Evolutionary conservation across 2,797 vertebrate genomes (phyloP).

Genomic region (Lemur catta): DNA sequence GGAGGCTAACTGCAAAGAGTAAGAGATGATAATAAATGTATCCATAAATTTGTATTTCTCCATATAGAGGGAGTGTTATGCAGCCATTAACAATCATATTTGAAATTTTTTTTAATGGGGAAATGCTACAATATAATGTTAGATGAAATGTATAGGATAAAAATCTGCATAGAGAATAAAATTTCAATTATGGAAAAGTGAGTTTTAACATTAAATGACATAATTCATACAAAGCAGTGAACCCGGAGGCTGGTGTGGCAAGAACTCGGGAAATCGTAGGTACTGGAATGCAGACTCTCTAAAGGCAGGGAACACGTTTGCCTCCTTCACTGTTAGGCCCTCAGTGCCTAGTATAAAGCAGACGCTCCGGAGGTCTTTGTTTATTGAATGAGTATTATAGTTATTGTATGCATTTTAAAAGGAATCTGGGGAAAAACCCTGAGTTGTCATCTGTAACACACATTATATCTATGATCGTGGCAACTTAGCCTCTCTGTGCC

Average conservation of each 20-base stretch:
- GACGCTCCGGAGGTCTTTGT: not conserved
- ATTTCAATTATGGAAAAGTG: not conserved
- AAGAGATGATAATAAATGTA: not conserved
- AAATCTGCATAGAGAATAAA: conserved; percentile 8
- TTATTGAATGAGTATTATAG: not conserved
- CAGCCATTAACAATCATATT: not conserved
- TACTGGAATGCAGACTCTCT: not conserved
- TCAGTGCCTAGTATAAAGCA: not conserved
- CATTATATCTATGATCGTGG: not conserved
- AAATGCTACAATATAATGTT: not conserved
- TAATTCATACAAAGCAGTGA: conserved; percentile 6
- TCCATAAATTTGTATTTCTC: not conserved
- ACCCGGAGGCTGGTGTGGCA: not conserved
- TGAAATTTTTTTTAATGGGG: not conserved
- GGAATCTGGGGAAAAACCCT: not conserved
- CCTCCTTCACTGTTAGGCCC: not conserved
- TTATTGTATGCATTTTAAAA: conserved; percentile 36
- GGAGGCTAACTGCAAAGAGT: not conserved
- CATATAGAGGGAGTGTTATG: not conserved
- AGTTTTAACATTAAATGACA: not conserved
- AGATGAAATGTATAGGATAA: not conserved
- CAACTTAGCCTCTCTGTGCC: not conserved
- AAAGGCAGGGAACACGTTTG: not conserved
- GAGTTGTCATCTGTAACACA: not conserved
- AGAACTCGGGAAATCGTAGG: not conserved